Evolutionary conservation across 1,140 invertebrate species (phyloP), one percentile per base, ranked within the genome.

Genomic region (Cataglyphis hispanica): DNA sequence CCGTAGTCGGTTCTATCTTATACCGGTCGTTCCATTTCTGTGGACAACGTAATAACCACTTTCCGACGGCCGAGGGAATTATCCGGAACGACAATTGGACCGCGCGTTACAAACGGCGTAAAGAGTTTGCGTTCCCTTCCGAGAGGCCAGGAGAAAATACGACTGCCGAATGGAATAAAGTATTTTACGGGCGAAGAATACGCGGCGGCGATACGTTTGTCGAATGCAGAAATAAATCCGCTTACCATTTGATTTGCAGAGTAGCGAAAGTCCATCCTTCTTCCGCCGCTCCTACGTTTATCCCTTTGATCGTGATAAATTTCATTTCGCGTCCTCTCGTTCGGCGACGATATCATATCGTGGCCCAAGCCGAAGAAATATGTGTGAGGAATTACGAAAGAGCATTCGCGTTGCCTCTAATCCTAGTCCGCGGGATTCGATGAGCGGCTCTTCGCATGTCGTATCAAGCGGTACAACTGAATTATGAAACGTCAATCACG

Each of bases 401-500:
- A 81, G 66, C 25, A n/a, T n/a, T 53, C 85, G 43, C 50, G 31
- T 11, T 11, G 43, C 31, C 46, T 64, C 63, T 66, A 80, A 66
- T 46, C n/a, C 61, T 22, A 11, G 4, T 2, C 27, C 50, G 66
- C 64, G 22, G 53, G 37, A 34, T 77, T 5, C 40, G 61, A 40
- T 61, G 61, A 37, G 46, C 74, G 61, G 76, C 88, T 87, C 86
- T 90, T 92, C 88, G 85, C 87, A 87, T 89, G 91, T 93, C 91
- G 87, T 87, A 93, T 93, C 90, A 92, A 86, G 86, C 88, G 85
- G 84, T 89, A 88, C 88, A 91, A 91, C 88, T 92, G 88, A 93
- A 93, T 93, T 93, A 93, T 93, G 91, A 89, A 92, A 93, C 87
- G 91, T 93, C 92, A 91, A 90, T 93, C 90, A 90, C 50, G 84